Conservation (phyloP, 2,113 vertebrate genomes). For the Brachypteracias leptosomus region DNA sequence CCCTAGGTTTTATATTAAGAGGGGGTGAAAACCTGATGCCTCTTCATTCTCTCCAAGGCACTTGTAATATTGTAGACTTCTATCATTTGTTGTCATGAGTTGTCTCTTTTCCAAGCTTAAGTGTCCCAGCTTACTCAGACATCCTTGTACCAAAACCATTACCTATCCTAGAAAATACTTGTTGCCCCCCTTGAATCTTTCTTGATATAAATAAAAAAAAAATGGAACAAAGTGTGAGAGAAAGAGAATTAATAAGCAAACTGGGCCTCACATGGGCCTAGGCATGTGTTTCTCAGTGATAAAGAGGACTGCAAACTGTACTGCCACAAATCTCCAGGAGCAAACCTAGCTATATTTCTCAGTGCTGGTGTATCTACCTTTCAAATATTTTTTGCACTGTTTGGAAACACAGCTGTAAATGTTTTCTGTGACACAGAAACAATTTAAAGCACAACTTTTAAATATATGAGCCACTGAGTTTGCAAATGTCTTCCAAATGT, state of each 20-base stretch:
- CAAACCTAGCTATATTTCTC: background rate
- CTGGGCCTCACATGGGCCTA: background rate
- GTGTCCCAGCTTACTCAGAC: background rate
- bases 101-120: background rate
- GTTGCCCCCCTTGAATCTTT: background rate
- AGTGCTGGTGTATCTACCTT: background rate
- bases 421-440: background rate
- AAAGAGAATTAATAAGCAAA: background rate
- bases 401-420: background rate
- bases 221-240: background rate
- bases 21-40: background rate
- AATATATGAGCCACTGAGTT: background rate
- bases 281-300: background rate
- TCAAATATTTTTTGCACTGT: background rate
- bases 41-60: background rate
- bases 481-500: background rate
- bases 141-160: background rate
- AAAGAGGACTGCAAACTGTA: background rate
- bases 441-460: background rate
- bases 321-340: background rate
- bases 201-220: background rate
- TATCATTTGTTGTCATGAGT: background rate
- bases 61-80: background rate
- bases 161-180: background rate
- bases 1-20: background rate